A percentile compares a stretch with the other conserved stretches of the same genome.
Evolutionary conservation across 64 coral and sea anemone genomes (phyloP).

Genomic region (Astreopora myriophthalma): DNA sequence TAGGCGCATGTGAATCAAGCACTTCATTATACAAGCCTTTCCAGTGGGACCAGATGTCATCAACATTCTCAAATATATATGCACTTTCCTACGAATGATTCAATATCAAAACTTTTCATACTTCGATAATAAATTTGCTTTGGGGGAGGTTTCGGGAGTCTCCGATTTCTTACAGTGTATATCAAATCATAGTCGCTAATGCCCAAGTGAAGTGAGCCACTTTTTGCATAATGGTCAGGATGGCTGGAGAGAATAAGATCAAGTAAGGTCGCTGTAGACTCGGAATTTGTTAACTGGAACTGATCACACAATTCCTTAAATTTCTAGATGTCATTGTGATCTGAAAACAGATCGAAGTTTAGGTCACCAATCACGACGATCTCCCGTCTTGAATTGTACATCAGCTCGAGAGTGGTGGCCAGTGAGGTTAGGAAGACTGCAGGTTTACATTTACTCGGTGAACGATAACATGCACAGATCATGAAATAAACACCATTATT

Average conservation of each 20-base stretch:
- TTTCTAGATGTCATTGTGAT: background rate
- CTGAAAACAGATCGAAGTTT: background rate
- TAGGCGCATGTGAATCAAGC: slow-evolving; percentile 45
- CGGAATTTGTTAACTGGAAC: slow-evolving; percentile 23
- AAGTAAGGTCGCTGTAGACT: background rate
- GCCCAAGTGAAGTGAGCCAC: background rate
- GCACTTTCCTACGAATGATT: slow-evolving; percentile 41
- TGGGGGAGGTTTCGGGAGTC: background rate
- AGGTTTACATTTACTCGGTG: slow-evolving; percentile 41
- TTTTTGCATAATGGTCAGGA: background rate
- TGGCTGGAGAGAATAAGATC: background rate
- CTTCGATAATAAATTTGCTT: slow-evolving; percentile 33
- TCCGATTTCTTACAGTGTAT: background rate
- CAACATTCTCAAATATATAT: slow-evolving; percentile 40
- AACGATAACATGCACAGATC: no score
- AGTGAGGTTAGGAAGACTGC: slow-evolving; percentile 2
- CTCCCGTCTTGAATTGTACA: slow-evolving; percentile 10
- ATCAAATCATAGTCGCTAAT: background rate
- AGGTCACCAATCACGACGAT: slow-evolving; percentile 30
- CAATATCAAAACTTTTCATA: slow-evolving; percentile 43
- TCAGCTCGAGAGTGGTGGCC: background rate
- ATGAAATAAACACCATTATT: no score
- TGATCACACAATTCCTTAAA: slow-evolving; percentile 30
- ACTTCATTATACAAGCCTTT: slow-evolving; percentile 44
- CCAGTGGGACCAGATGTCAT: slow-evolving; percentile 71